These are phyloP conservation scores for Bicyclus anynana DNA, from an alignment of 1,140 invertebrate genomes.

Conservation along the genomic window DNA sequence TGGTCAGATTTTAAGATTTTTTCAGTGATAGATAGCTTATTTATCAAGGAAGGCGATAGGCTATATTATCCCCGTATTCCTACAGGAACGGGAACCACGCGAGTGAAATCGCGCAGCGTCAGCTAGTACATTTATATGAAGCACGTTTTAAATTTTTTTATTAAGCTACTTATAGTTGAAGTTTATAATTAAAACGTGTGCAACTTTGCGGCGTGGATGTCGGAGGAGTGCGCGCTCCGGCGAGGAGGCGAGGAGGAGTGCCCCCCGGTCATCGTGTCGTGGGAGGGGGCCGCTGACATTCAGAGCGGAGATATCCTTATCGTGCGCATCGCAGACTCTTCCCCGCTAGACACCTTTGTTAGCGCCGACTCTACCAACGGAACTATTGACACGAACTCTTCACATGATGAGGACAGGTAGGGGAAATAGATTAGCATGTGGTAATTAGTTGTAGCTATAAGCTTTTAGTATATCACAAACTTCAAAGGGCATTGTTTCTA, in stretches of 20 bases:
- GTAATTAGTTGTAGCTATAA: background rate
- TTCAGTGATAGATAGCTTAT: too few relatives aligned
- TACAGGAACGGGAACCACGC: too few relatives aligned
- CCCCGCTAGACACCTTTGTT: constrained; percentile 63
- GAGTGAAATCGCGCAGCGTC: too few relatives aligned
- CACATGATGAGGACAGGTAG: constrained; percentile 49
- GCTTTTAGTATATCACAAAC: too few relatives aligned
- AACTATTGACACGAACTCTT: constrained; percentile 43
- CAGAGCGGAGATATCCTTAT: constrained; percentile 83
- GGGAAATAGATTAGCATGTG: constrained; percentile 16
- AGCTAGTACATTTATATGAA: too few relatives aligned
- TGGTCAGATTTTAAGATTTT: too few relatives aligned
- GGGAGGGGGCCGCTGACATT: constrained; percentile 81
- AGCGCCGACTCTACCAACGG: constrained; percentile 43
- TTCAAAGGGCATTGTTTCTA: too few relatives aligned
- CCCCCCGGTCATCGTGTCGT: constrained; percentile 77
- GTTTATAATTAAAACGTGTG: constrained; percentile 34
- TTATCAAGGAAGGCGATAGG: too few relatives aligned
- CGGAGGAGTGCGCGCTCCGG: constrained; percentile 73
- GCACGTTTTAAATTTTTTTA: too few relatives aligned
- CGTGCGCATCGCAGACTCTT: constrained; percentile 81
- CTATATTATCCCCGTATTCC: too few relatives aligned
- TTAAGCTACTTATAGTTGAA: background rate
- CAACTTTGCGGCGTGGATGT: constrained; percentile 65
- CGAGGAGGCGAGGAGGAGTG: constrained; percentile 67